A percentile compares a stretch with the other conserved stretches of the same genome.
These are phyloP conservation scores for Carassius auratus DNA, from an alignment of 2,113 vertebrate species.

Conservation along the genomic window DNA sequence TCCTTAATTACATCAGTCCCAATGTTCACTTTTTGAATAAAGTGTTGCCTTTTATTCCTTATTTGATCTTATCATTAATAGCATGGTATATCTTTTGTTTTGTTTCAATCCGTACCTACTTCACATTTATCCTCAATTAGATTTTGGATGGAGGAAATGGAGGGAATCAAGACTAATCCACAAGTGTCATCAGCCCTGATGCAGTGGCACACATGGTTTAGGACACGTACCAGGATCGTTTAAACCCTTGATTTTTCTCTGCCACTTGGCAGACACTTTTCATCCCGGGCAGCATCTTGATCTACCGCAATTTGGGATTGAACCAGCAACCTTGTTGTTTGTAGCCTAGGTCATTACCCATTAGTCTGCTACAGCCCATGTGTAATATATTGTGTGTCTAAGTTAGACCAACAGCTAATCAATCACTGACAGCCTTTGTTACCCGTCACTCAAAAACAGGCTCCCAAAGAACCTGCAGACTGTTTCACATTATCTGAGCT, in stretches of 20 bases:
- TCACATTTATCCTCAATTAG: neutral
- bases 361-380: neutral
- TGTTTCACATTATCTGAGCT: neutral
- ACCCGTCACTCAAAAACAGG: neutral
- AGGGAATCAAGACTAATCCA: neutral
- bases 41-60: no score
- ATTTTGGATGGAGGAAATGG: neutral
- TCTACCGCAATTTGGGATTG: neutral
- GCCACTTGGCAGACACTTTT: neutral
- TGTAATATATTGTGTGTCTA: slow-evolving; percentile 4
- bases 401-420: slow-evolving; percentile 1
- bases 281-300: neutral
- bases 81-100: neutral
- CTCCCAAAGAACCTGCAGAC: neutral
- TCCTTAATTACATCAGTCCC: no score
- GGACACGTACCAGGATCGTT: neutral
- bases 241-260: slow-evolving; percentile 9
- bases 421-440: neutral
- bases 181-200: neutral
- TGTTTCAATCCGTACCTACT: neutral
- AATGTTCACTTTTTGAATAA: no score
- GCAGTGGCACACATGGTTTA: neutral
- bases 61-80: no score
- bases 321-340: neutral
- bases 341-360: neutral